Conservation (phyloP, 2,888 invertebrate genomes). For the Agelastica alni region DNA sequence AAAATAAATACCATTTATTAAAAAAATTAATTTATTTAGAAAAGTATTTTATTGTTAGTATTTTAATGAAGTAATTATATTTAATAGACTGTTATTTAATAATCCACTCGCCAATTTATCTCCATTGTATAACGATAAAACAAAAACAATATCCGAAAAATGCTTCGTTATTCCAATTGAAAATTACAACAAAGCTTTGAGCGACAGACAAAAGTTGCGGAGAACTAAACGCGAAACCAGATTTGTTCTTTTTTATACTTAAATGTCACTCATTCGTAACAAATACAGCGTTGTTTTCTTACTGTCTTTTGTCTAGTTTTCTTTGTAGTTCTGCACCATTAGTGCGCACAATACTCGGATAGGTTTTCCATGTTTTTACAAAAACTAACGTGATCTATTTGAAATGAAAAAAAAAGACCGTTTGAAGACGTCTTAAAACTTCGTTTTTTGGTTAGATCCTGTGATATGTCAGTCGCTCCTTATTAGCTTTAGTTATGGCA, state of each 20-base stretch:
- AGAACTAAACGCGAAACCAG: conserved; percentile 15
- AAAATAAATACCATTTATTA: no score
- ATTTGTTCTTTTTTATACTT: conserved; percentile 23
- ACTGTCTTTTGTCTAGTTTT: conserved; percentile 23
- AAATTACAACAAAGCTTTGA: conserved; percentile 15
- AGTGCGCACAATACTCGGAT: conserved; percentile 18
- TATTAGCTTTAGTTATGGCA: no score
- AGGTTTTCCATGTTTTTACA: conserved; percentile 10
- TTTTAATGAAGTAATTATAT: no score
- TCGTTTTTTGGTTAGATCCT: not conserved
- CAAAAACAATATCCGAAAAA: conserved; percentile 1
- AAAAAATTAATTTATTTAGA: no score
- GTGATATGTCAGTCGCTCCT: no score
- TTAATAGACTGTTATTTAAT: not conserved
- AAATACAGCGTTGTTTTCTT: conserved; percentile 25
- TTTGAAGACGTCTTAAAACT: not conserved
- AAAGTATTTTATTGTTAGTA: no score
- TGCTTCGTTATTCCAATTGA: conserved; percentile 4
- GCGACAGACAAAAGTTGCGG: conserved; percentile 17
- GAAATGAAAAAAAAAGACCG: conserved; percentile 2
- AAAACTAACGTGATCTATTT: conserved; percentile 20
- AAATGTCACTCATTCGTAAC: conserved; percentile 28
- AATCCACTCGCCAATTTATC: not conserved
- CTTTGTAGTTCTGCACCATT: conserved; percentile 22
- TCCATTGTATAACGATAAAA: not conserved